phyloP scores from a whole-genome alignment of 2,113 vertebrate species.

The Morone chrysops region DNA sequence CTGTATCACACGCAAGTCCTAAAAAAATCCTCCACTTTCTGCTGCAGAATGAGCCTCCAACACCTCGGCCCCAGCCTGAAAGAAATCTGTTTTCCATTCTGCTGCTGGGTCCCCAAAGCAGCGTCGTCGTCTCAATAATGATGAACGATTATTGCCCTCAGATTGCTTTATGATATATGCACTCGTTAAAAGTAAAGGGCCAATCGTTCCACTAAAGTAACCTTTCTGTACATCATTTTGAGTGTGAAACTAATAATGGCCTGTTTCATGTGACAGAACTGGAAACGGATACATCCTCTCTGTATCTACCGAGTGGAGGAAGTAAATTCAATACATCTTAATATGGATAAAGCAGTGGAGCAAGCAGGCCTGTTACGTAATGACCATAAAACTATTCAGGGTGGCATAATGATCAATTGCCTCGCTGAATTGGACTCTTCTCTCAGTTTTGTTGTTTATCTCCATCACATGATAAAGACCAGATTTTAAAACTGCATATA shows the following conservation, averaged over 20 bases:
- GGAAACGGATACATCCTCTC: slow-evolving; percentile 56
- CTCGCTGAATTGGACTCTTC: not conserved
- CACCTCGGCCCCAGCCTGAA: slow-evolving; percentile 43
- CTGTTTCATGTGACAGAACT: slow-evolving; percentile 56
- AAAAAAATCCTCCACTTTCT: not conserved
- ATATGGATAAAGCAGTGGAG: slow-evolving; percentile 24
- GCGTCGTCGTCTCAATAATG: slow-evolving; percentile 78
- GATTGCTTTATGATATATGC: slow-evolving; percentile 82
- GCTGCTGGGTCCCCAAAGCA: slow-evolving; percentile 68
- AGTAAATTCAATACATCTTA: slow-evolving; percentile 59
- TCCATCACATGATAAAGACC: slow-evolving; percentile 34
- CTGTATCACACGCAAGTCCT: not conserved
- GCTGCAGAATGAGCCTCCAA: slow-evolving; percentile 23
- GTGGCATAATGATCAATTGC: slow-evolving; percentile 52
- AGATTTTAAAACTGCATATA: slow-evolving; percentile 15
- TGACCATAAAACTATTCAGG: slow-evolving; percentile 32
- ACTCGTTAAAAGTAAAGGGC: slow-evolving; percentile 80
- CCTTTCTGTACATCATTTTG: slow-evolving; percentile 79
- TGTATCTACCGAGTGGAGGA: not conserved
- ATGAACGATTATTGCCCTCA: slow-evolving; percentile 82
- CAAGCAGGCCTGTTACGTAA: slow-evolving; percentile 32
- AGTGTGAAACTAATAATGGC: slow-evolving; percentile 79
- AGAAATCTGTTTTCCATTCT: slow-evolving; percentile 80
- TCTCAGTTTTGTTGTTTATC: slow-evolving; percentile 38
- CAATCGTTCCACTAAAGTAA: slow-evolving; percentile 73